A percentile compares a stretch with the other conserved stretches of the same genome.
These are phyloP conservation scores for Heteractis magnifica DNA, from an alignment of 92 coral and sea anemone genomes.

Conservation along the genomic window DNA sequence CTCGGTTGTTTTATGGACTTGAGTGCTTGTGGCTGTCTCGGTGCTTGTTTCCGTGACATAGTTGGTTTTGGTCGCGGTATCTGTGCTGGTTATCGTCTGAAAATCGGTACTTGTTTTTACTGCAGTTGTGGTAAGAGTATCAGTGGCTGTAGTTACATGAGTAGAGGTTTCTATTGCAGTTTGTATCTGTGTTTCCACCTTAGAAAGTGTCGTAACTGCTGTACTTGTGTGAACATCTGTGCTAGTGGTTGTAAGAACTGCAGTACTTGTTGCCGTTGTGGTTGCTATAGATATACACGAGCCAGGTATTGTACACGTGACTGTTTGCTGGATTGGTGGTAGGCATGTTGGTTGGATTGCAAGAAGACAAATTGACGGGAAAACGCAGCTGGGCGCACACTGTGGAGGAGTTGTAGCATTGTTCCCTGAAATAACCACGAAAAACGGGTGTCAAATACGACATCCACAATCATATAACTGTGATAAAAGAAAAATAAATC, in stretches of 20 bases:
- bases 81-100: constrained; percentile 20
- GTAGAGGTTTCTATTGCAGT: constrained; percentile 18
- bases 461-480: background rate
- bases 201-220: constrained; percentile 8
- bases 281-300: constrained; percentile 34
- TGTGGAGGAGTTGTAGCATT: background rate
- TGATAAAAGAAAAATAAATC: background rate
- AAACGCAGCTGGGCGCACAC: constrained; percentile 47
- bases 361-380: constrained; percentile 56
- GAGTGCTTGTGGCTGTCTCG: constrained; percentile 13
- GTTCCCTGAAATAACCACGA: background rate
- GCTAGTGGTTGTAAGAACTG: constrained; percentile 36
- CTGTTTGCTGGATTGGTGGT: constrained; percentile 34
- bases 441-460: background rate
- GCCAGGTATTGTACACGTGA: constrained; percentile 32
- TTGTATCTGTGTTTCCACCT: background rate
- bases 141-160: constrained; percentile 18
- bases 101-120: constrained; percentile 3
- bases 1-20: constrained; percentile 9
- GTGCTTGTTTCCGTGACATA: constrained; percentile 21
- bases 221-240: constrained; percentile 23
- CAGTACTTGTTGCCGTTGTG: constrained; percentile 26
- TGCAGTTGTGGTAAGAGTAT: constrained; percentile 19
- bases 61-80: constrained; percentile 25
- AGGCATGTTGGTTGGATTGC: constrained; percentile 55